Base-by-base conservation (phyloP, 2,888 invertebrate species). In the Parthenolecanium corni region DNA sequence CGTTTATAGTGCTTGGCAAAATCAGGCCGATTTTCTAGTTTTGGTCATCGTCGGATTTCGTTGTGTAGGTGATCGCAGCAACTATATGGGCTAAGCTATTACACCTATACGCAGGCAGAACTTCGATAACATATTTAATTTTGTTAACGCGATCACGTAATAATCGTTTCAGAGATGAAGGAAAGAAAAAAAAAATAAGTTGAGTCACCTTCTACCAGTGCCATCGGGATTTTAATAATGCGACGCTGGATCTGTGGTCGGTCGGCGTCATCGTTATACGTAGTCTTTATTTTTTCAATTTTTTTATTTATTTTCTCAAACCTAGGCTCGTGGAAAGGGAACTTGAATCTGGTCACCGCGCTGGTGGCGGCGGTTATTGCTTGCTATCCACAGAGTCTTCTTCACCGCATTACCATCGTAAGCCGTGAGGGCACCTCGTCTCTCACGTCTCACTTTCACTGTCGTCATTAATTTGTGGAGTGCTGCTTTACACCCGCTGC, bases 241-340 rank as follows among this genome's bases (percentile, higher is more conserved):
- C 49, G 49, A 49, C 49, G 49, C 4, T 4, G 4, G 40, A 40
- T 31, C 49, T 61, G 49, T 61, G 51, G 61, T 61, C 49, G 61
- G 31, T 51, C 49, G 51, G 4, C 31, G 31, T 31, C 31, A 9
- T 31, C 31, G 31, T 31, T 31, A 4, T 31, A n/a, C 9, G 31
- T 31, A 6, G 31, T n/a, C n/a, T n/a, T n/a, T n/a, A n/a, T n/a
- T n/a, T n/a, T n/a, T n/a, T n/a, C n/a, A n/a, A n/a, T n/a, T n/a
- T n/a, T n/a, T n/a, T n/a, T n/a, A n/a, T n/a, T n/a, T n/a, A n/a
- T n/a, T n/a, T n/a, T n/a, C n/a, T n/a, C n/a, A n/a, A n/a, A n/a
- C n/a, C 5, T 31, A 31, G 51, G 61, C 61, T 23, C 51, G 61
- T 49, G 61, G 61, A 61, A 61, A 61, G 61, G 51, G 61, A 61